Evolutionary conservation across 2,888 invertebrate species (phyloP).

Genomic region (Oscheius sp.): DNA sequence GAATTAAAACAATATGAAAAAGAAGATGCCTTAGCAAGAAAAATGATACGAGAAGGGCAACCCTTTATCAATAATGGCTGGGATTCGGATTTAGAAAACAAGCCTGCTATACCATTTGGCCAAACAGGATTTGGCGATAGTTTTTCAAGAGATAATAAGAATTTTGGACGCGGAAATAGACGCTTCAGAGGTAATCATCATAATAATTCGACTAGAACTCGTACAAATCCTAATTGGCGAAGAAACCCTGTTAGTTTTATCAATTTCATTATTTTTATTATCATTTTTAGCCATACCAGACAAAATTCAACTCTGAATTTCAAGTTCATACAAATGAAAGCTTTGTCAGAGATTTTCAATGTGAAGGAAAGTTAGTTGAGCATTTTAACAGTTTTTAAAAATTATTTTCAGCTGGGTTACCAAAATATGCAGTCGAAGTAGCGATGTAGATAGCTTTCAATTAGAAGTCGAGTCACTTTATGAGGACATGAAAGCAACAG

Average conservation of each 20-base stretch:
- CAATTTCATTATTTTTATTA: neutral
- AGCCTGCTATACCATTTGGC: too few species aligned
- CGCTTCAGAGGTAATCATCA: too few species aligned
- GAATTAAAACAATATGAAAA: too few species aligned
- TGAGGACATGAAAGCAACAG: neutral
- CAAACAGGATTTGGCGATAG: too few species aligned
- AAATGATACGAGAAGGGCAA: neutral
- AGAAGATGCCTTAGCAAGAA: neutral
- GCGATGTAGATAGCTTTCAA: neutral
- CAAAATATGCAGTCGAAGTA: neutral
- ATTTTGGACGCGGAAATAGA: too few species aligned
- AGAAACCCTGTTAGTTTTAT: too few species aligned
- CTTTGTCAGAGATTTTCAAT: neutral
- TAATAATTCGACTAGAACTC: too few species aligned
- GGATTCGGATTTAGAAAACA: too few species aligned
- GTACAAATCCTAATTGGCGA: too few species aligned
- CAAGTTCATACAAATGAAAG: neutral
- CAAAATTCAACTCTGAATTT: neutral
- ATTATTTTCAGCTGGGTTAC: neutral
- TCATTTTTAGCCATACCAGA: neutral
- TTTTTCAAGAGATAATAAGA: too few species aligned
- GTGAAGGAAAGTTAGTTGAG: neutral
- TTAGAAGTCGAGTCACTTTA: neutral
- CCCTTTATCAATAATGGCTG: too few species aligned
- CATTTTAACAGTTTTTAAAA: neutral